Conservation (phyloP, 2,888 invertebrate species). For the Sphaerophoria rueppellii region DNA sequence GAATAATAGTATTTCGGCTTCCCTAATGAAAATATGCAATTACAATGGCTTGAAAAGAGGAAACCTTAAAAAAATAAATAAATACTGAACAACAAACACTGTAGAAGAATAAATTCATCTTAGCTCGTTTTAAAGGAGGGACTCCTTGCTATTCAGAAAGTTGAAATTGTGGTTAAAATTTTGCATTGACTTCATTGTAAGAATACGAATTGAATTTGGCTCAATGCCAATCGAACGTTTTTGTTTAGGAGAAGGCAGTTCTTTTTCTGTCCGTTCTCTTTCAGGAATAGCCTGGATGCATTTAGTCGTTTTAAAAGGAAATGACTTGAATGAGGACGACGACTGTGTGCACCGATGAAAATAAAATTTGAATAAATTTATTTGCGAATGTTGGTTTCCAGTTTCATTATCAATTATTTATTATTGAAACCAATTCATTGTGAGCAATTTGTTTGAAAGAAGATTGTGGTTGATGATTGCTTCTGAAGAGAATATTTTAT, state of each 20-base stretch:
- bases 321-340: slow-evolving; percentile 11
- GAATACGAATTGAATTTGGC: slow-evolving; percentile 66
- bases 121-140: slow-evolving; percentile 2
- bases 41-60: slow-evolving; percentile 26
- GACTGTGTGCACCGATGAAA: background rate
- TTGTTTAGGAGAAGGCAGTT: background rate
- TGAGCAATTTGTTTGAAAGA: slow-evolving; percentile 40
- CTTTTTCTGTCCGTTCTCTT: background rate
- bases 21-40: slow-evolving; percentile 62
- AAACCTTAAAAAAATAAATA: slow-evolving; percentile 12
- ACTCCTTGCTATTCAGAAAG: slow-evolving; percentile 39
- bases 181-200: slow-evolving; percentile 69
- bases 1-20: slow-evolving; percentile 26
- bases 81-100: slow-evolving; percentile 34
- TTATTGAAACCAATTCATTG: slow-evolving; percentile 37
- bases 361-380: background rate
- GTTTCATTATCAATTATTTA: slow-evolving; percentile 55
- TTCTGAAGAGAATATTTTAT: background rate
- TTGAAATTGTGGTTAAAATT: slow-evolving; percentile 54
- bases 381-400: slow-evolving; percentile 5
- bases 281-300: slow-evolving; percentile 40
- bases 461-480: background rate
- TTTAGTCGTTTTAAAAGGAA: slow-evolving; percentile 12
- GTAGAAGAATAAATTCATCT: slow-evolving; percentile 29
- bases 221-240: slow-evolving; percentile 37